A percentile compares a stretch with the other conserved stretches of the same genome.
phyloP scores from a whole-genome alignment of 2,113 vertebrate genomes.

The Ranitomeya imitator region DNA sequence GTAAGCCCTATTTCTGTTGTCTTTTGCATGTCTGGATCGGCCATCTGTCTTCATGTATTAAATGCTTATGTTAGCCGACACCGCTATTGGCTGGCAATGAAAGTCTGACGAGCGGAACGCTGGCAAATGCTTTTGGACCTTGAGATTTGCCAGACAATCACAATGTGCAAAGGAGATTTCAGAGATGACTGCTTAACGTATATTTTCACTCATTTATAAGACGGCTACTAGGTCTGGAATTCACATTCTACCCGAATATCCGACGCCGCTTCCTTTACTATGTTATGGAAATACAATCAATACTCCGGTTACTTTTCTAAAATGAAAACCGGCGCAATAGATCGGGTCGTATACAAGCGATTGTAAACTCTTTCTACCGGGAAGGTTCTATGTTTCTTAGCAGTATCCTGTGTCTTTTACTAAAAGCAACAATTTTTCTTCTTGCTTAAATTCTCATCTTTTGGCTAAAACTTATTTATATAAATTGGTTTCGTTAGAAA shows the following conservation, averaged over 20 bases:
- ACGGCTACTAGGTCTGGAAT: background rate
- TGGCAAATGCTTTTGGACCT: background rate
- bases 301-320: background rate
- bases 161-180: conserved; percentile 22
- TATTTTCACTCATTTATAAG: background rate
- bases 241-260: background rate
- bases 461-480: no score
- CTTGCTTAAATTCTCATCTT: no score
- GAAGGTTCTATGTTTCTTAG: background rate
- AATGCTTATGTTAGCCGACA: conserved; percentile 37
- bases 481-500: no score
- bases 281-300: conserved; percentile 42
- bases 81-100: conserved; percentile 11
- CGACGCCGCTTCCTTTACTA: background rate
- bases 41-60: conserved; percentile 22
- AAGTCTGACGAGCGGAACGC: background rate
- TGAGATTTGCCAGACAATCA: conserved; percentile 34
- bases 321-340: background rate
- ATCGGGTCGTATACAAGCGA: background rate
- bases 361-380: background rate
- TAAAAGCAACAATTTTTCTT: no score
- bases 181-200: background rate
- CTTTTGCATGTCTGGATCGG: background rate
- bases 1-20: background rate
- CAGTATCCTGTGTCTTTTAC: no score